phyloP scores from a whole-genome alignment of 2,113 vertebrate genomes.

The Catharus fuscescens region DNA sequence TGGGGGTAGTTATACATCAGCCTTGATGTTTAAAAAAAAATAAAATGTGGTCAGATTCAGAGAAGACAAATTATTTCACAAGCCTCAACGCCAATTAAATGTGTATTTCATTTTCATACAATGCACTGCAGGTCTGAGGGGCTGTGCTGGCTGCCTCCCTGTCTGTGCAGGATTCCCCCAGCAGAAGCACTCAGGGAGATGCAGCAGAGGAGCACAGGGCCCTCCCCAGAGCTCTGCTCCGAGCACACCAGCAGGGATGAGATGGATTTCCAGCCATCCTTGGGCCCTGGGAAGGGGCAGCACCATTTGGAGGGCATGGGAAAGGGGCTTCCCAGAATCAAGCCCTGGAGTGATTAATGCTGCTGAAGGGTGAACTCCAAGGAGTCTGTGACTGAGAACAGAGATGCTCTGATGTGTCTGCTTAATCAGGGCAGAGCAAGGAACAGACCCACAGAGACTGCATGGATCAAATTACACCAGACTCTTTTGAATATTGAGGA shows the following conservation, averaged over 20 bases:
- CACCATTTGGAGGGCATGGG: accelerated
- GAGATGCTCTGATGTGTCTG: not conserved
- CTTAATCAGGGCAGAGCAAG: not conserved
- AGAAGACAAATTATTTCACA: not conserved
- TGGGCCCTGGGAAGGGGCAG: not conserved
- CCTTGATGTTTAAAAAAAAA: not conserved
- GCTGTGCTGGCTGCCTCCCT: not conserved
- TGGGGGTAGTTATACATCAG: not conserved
- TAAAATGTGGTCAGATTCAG: not conserved
- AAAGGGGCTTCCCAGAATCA: not conserved
- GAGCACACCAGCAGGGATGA: accelerated
- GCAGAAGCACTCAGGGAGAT: no score
- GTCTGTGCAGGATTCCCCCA: not conserved
- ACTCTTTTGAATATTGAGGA: not conserved
- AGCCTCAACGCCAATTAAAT: not conserved
- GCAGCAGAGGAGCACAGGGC: not conserved
- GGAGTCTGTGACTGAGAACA: not conserved
- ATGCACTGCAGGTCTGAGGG: not conserved
- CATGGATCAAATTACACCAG: not conserved
- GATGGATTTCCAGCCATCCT: not conserved
- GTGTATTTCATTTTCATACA: not conserved
- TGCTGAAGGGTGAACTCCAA: not conserved
- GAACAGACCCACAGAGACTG: not conserved
- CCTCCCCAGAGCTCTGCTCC: not conserved
- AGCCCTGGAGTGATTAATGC: not conserved